A percentile compares a stretch with the other conserved stretches of the same genome.
Conservation (phyloP, 2,113 vertebrate species). For the Callorhinus ursinus region DNA sequence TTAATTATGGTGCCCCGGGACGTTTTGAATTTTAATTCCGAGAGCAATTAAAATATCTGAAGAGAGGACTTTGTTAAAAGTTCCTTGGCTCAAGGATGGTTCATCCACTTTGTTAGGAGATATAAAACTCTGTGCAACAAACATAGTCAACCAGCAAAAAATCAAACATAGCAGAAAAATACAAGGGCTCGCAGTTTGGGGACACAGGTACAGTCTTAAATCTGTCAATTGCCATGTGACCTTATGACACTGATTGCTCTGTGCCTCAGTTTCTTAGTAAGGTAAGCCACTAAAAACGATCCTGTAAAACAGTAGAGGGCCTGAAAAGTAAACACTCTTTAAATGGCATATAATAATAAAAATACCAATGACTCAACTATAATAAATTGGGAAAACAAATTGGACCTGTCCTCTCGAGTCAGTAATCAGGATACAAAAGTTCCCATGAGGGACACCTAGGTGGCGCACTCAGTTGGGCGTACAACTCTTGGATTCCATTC, state of each 20-base stretch:
- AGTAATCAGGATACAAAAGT: background rate
- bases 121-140: background rate
- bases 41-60: constrained; percentile 20
- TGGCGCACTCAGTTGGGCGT: background rate
- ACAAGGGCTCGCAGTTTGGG: background rate
- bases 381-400: constrained; percentile 20
- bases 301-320: constrained; percentile 54
- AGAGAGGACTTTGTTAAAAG: background rate
- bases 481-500: background rate
- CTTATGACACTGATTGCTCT: constrained; percentile 43
- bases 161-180: background rate
- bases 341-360: constrained; percentile 42
- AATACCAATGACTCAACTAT: background rate
- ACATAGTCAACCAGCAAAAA: background rate
- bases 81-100: background rate
- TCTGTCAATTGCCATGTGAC: constrained; percentile 48
- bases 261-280: constrained; percentile 62
- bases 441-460: background rate
- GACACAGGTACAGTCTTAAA: constrained; percentile 29
- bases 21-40: constrained; percentile 38
- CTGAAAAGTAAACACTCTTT: constrained; percentile 56
- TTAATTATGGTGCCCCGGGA: constrained; percentile 1
- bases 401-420: background rate
- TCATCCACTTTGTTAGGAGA: background rate
- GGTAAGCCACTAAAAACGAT: constrained; percentile 18